Evolutionary conservation across 2,113 vertebrate species (phyloP), one percentile per base, ranked within the genome.

Genomic region (Zapus hudsonius): DNA sequence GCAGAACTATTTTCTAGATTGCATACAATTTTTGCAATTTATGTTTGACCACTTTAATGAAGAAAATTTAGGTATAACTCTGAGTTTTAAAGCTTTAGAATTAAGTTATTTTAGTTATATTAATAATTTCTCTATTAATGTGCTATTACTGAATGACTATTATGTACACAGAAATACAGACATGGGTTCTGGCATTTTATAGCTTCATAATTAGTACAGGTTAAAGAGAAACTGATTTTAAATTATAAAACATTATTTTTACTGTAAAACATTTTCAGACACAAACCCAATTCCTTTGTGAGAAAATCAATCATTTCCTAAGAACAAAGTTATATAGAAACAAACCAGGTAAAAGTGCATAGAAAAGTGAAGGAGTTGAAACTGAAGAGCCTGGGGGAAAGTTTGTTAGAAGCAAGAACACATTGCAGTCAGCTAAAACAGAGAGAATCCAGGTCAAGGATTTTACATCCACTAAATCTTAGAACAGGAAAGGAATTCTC

Each of bases 171-270:
- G 70, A 4, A 78, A 25, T 0, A 9, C 47, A 78, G 4, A 42
- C 5, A 10, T 31, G 3, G 0, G 27, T 36, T 1, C 25, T 63
- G 4, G 23, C 1, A 63, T 52, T 16, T 25, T 23, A 7, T 31
- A 67, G 0, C 3, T 72, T 59, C 10, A 29, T 33, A 1, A 84
- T 82, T 44, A 55, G 3, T 25, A 33, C 19, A 79, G 7, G 0
- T 27, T 76, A 70, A 82, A 89, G 16, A 38, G 15, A 92, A 95
- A 22, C 15, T 74, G 12, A n/a, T 80, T 87, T 86, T 57, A 89
- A 92, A 67, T 76, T 55, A 89, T 59, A 69, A 7, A 67, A 89
- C 83, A 38, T 8, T 23, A 27, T 74, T 20, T 81, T 36, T 44
- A 40, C 20, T 52, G 7, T 61, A 5, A 66, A 25, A 85, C 1